Evolutionary conservation across 1,140 invertebrate genomes (phyloP).

Genomic region (Yoshiicerus persimilis): DNA sequence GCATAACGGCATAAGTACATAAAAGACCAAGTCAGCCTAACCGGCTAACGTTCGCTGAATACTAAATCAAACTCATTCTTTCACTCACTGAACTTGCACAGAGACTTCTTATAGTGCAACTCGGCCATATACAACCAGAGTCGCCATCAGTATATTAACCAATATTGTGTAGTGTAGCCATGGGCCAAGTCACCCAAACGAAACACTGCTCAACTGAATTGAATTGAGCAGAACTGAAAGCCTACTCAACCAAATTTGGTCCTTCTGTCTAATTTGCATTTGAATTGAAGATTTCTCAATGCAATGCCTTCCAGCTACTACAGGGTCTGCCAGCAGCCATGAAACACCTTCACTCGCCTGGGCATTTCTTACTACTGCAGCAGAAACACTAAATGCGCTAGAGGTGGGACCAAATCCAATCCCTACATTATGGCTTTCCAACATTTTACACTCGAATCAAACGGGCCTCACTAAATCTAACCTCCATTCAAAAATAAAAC

Average conservation of each 20-base stretch:
- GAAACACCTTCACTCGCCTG: background rate
- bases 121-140: too few species aligned
- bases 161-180: background rate
- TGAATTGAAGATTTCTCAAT: slow-evolving; percentile 10
- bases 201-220: background rate
- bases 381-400: background rate
- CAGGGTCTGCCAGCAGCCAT: background rate
- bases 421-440: too few species aligned
- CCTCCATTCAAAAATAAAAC: too few species aligned
- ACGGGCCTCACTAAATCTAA: too few species aligned
- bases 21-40: background rate
- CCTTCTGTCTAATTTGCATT: slow-evolving; percentile 16
- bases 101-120: background rate
- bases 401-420: background rate
- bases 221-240: background rate
- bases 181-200: background rate
- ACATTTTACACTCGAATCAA: too few species aligned
- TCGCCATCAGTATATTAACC: background rate
- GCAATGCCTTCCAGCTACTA: background rate
- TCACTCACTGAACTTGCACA: background rate
- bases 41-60: background rate
- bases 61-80: slow-evolving; percentile 10
- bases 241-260: background rate
- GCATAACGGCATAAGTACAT: background rate
- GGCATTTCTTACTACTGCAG: background rate